Evolutionary conservation across 2,113 vertebrate species (phyloP).

Genomic region (human (Homo sapiens)): DNA sequence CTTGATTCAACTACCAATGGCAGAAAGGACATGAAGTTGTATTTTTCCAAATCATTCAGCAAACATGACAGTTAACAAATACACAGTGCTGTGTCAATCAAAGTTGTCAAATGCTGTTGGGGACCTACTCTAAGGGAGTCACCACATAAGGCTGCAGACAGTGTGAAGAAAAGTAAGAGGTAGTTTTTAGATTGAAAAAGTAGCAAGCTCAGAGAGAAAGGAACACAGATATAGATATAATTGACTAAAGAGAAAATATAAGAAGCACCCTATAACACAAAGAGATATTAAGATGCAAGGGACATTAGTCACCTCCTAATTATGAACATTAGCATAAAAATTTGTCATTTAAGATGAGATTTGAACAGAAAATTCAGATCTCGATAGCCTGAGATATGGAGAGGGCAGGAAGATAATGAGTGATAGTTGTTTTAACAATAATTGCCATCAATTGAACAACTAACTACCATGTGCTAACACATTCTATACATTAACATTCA

Average conservation of each 20-base stretch:
- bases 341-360: not conserved
- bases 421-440: slow-evolving; percentile 50
- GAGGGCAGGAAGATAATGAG: slow-evolving; percentile 30
- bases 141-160: not conserved
- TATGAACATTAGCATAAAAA: not conserved
- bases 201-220: not conserved
- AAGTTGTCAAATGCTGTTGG: not conserved
- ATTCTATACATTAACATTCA: slow-evolving; percentile 8
- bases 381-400: not conserved
- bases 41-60: not conserved
- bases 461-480: slow-evolving; percentile 17
- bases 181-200: not conserved
- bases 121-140: not conserved
- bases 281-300: not conserved
- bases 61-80: not conserved
- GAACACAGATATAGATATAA: not conserved
- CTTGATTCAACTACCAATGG: not conserved
- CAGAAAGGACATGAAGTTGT: not conserved
- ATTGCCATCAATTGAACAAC: slow-evolving; percentile 30
- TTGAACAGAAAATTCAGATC: slow-evolving; percentile 30
- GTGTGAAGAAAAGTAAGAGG: not conserved
- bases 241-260: not conserved
- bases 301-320: not conserved
- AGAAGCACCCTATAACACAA: not conserved
- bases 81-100: not conserved